phyloP scores from a whole-genome alignment of 2,113 vertebrate species.

The Paedocypris sp. region DNA sequence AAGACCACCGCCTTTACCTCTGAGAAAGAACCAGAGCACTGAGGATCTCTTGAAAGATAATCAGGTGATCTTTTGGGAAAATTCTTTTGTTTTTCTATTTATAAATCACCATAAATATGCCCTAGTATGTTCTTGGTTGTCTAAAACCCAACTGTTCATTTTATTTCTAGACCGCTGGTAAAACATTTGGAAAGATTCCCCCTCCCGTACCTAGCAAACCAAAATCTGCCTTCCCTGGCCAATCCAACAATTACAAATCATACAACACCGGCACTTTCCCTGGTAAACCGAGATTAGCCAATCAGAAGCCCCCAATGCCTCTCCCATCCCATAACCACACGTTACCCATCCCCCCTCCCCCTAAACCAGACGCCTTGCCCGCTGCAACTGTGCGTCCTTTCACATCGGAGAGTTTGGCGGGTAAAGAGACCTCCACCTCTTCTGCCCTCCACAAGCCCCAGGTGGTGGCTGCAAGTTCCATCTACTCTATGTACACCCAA shows the following conservation, averaged over 20 bases:
- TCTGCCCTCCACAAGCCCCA: slow-evolving; percentile 73
- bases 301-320: slow-evolving; percentile 29
- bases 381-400: slow-evolving; percentile 83
- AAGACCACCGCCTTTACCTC: slow-evolving; percentile 53
- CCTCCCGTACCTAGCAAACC: slow-evolving; percentile 82
- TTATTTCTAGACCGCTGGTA: slow-evolving; percentile 58
- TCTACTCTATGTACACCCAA: slow-evolving; percentile 91
- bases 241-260: slow-evolving; percentile 51
- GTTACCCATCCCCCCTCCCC: slow-evolving; percentile 55
- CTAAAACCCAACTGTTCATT: neutral
- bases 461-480: slow-evolving; percentile 78
- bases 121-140: too few species aligned
- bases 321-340: slow-evolving; percentile 51
- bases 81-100: too few species aligned
- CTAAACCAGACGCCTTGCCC: slow-evolving; percentile 74
- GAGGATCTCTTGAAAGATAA: slow-evolving; percentile 72
- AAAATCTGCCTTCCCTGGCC: slow-evolving; percentile 66
- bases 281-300: slow-evolving; percentile 58
- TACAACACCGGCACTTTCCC: slow-evolving; percentile 55
- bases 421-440: slow-evolving; percentile 55
- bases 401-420: slow-evolving; percentile 62
- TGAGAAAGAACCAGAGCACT: slow-evolving; percentile 74
- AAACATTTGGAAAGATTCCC: slow-evolving; percentile 60
- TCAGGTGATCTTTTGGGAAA: slow-evolving; percentile 65
- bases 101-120: too few species aligned